phyloP scores from a whole-genome alignment of 2,113 vertebrate genomes.

The Capricornis sumatraensis region DNA sequence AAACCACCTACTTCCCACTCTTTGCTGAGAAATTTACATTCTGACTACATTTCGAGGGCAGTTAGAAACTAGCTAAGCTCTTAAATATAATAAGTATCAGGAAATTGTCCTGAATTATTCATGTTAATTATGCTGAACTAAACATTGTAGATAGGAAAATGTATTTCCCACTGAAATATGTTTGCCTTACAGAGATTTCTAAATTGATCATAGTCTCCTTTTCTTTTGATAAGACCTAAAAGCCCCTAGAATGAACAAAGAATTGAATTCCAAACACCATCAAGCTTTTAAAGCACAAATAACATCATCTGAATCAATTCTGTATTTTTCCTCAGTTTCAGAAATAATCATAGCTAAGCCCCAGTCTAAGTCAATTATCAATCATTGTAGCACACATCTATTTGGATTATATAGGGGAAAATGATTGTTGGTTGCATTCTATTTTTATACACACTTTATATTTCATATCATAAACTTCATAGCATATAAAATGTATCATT shows the following conservation, averaged over 20 bases:
- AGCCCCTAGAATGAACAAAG: slow-evolving; percentile 15
- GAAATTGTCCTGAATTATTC: slow-evolving; percentile 84
- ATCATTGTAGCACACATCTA: neutral
- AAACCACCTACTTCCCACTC: slow-evolving; percentile 65
- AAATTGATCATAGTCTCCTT: slow-evolving; percentile 61
- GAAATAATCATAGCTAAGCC: slow-evolving; percentile 27
- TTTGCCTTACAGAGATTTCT: slow-evolving; percentile 75
- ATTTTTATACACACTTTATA: neutral
- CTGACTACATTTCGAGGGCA: slow-evolving; percentile 74
- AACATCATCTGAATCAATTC: slow-evolving; percentile 46
- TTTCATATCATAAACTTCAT: neutral
- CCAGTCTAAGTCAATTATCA: neutral
- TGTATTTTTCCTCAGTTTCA: neutral
- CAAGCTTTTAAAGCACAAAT: slow-evolving; percentile 15
- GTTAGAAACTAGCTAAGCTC: slow-evolving; percentile 80
- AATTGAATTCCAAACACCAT: neutral
- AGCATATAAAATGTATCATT: neutral
- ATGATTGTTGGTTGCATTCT: neutral
- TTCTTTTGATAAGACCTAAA: slow-evolving; percentile 64
- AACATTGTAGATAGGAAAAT: slow-evolving; percentile 76
- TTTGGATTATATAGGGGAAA: neutral
- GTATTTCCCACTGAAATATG: slow-evolving; percentile 71
- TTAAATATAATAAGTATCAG: slow-evolving; percentile 82
- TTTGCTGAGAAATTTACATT: slow-evolving; percentile 76
- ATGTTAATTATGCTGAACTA: slow-evolving; percentile 82